Conservation (phyloP, 2,888 invertebrate species). For the Panorpa germanica region DNA sequence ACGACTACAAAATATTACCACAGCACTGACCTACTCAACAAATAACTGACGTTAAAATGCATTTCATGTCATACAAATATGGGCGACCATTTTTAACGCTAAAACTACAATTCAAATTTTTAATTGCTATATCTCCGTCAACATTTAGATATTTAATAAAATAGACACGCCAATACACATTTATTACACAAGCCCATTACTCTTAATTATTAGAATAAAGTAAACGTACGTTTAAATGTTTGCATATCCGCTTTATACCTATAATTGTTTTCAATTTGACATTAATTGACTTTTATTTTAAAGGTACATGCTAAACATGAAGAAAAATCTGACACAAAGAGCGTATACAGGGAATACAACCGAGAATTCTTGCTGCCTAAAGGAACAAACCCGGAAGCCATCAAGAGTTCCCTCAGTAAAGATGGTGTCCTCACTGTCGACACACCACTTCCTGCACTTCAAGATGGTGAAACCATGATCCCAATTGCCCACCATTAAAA, state of each 20-base stretch:
- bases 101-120: no score
- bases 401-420: constrained; percentile 88
- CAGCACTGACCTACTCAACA: no score
- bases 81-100: no score
- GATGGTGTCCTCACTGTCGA: constrained; percentile 94
- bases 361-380: constrained; percentile 92
- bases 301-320: constrained; percentile 97
- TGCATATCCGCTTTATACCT: no score
- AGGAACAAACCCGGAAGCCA: constrained; percentile 90
- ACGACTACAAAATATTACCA: no score
- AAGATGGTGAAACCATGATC: constrained; percentile 23
- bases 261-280: no score
- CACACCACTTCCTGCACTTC: constrained; percentile 73
- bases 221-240: constrained; percentile 2
- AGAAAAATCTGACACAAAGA: constrained; percentile 91
- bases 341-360: constrained; percentile 96
- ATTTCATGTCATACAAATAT: no score
- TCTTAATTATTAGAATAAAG: constrained; percentile 1
- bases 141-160: no score
- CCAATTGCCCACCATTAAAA: constrained; percentile 24
- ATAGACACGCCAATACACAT: no score
- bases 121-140: no score
- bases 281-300: constrained; percentile 22
- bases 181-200: no score
- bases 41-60: no score